phyloP scores from a whole-genome alignment of 2,113 vertebrate genomes.

The Andinoacara biseriatus region DNA sequence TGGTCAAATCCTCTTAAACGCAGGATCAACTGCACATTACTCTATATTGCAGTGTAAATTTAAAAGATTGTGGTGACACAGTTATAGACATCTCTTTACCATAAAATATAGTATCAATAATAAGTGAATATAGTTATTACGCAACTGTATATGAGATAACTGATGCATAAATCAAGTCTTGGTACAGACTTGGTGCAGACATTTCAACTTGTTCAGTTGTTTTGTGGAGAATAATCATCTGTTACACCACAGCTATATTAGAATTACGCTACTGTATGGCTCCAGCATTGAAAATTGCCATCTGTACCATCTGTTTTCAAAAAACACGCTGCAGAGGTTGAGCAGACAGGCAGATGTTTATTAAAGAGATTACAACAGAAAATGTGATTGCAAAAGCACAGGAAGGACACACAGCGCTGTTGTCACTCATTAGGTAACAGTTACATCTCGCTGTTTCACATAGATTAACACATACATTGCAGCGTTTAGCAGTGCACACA shows the following conservation, averaged over 20 bases:
- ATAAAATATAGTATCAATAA: neutral
- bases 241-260: constrained; percentile 11
- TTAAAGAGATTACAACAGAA: constrained; percentile 50
- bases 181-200: neutral
- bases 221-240: constrained; percentile 15
- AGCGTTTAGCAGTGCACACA: neutral
- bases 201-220: neutral
- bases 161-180: neutral
- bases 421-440: constrained; percentile 37
- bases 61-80: neutral
- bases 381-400: constrained; percentile 38
- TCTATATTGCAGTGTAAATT: neutral
- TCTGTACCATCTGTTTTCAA: constrained; percentile 39
- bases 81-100: neutral
- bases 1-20: constrained; percentile 12
- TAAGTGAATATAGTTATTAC: neutral
- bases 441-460: neutral
- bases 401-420: constrained; percentile 26
- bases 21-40: neutral
- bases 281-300: neutral
- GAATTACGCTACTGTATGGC: neutral
- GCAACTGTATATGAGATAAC: neutral
- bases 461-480: neutral
- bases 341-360: constrained; percentile 54
- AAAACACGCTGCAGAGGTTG: constrained; percentile 20